Evolutionary conservation across 2,113 vertebrate genomes (phyloP), one percentile per base, ranked within the genome.

Genomic region (Psittacula cyanocephala): DNA sequence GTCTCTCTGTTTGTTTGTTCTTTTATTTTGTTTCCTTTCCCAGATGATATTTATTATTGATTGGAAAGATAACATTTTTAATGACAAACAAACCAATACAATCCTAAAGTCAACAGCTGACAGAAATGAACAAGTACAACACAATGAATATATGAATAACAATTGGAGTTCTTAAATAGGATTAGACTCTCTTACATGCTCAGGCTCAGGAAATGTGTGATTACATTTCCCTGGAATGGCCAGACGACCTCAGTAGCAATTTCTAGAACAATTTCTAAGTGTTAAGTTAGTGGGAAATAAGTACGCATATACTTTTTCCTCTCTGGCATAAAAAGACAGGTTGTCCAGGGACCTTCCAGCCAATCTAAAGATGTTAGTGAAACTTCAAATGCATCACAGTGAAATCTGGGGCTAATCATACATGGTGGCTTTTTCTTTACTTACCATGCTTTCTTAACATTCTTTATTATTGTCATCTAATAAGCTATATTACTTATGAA

Each of bases 131-230:
- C 65, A 91, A 90, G 70, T 78, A 47, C 31, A 93, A 81, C 46
- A 87, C 60, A 93, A 95, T 97, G 95, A 95, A 97, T 96, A 95
- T 78, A 94, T 97, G 76, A 95, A 92, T 97, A 96, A 53, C 28
- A 94, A 94, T 87, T 80, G 22, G 37, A 81, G 33, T 11, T 76
- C 22, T 86, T 81, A 44, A 11, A 9, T 53, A 82, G 41, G 53
- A 49, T 85, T 87, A 88, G 57, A 69, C 68, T 72, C 47, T 95
- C 49, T 80, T 67, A 67, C 23, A 67, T 2, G 13, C 31, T 79
- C 52, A 94, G 55, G 41, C 33, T 81, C 22, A 47, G 41, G 44
- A 86, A 89, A 67, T 55, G 9, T 55, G 12, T 69, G 74, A 80
- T 84, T 92, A 72, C 53, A 29, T 44, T 47, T 88, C 52, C 31